Percentiles rank a stretch among this genome's conserved stretches.
These are phyloP conservation scores for Calliphora vomitoria DNA, from an alignment of 2,888 invertebrate genomes.

Conservation along the genomic window DNA sequence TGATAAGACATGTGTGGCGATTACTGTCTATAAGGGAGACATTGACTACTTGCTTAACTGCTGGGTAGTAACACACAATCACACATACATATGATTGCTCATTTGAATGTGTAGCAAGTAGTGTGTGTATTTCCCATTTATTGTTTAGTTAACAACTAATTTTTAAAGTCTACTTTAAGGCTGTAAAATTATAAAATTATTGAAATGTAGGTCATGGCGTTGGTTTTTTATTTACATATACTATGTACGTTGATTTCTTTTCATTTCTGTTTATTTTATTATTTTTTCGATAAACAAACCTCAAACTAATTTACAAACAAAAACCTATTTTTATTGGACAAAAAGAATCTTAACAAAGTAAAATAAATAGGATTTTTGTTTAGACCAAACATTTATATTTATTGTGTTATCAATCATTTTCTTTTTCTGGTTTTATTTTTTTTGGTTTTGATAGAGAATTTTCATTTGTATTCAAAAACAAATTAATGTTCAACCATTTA, in stretches of 20 bases:
- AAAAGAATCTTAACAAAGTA: slow-evolving; percentile 15
- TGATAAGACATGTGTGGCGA: too few relatives aligned
- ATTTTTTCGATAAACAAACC: neutral
- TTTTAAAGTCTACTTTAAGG: slow-evolving; percentile 30
- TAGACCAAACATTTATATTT: neutral
- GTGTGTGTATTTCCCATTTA: neutral
- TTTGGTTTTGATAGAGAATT: slow-evolving; percentile 7
- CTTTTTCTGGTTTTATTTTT: neutral
- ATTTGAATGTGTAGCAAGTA: neutral
- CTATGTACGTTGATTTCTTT: neutral
- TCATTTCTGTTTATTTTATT: neutral
- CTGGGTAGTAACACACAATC: neutral
- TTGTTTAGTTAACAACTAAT: slow-evolving; percentile 22
- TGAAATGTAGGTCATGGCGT: slow-evolving; percentile 23
- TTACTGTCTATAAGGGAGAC: too few relatives aligned
- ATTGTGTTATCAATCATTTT: slow-evolving; percentile 44
- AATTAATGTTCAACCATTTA: neutral
- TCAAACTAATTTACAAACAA: neutral
- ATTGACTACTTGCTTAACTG: too few relatives aligned
- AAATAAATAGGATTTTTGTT: neutral
- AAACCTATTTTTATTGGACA: neutral
- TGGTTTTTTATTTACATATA: neutral
- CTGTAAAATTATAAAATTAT: slow-evolving; percentile 1
- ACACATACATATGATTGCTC: neutral
- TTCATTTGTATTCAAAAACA: neutral